These are phyloP conservation scores for Melinopterus prodromus DNA, from an alignment of 2,888 invertebrate species.

Conservation along the genomic window DNA sequence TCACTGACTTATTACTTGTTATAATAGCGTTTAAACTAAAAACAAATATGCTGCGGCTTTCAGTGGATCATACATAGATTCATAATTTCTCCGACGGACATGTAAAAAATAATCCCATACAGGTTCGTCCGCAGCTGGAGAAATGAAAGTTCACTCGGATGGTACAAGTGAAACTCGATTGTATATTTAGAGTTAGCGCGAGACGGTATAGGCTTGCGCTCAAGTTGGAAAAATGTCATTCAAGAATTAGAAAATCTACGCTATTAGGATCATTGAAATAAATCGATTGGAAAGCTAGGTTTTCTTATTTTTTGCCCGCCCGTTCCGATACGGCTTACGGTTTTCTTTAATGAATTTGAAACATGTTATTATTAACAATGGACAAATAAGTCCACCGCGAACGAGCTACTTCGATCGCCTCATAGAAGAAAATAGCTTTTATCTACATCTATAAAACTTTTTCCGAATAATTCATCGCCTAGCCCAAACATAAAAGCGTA, in stretches of 20 bases:
- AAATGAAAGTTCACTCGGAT: neutral
- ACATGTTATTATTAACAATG: neutral
- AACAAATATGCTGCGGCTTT: too few species aligned
- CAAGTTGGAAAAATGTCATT: neutral
- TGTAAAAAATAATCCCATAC: neutral
- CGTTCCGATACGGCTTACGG: neutral
- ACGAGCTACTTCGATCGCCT: neutral
- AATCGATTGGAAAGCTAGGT: conserved; percentile 4
- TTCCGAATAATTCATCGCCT: too few species aligned
- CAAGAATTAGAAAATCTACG: conserved; percentile 4
- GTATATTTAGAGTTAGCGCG: neutral
- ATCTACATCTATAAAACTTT: too few species aligned
- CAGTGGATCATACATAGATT: neutral
- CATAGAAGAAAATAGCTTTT: neutral
- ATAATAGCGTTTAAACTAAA: too few species aligned
- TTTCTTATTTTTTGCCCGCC: neutral
- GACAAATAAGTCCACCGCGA: neutral
- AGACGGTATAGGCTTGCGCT: neutral
- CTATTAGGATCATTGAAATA: neutral
- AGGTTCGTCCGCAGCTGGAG: neutral
- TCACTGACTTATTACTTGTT: too few species aligned
- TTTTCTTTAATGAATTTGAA: neutral
- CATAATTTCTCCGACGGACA: neutral
- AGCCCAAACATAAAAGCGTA: too few species aligned
- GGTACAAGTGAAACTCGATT: neutral